These are phyloP conservation scores for Machaerirhynchus nigripectus DNA, from an alignment of 2,113 vertebrate genomes.

Conservation along the genomic window DNA sequence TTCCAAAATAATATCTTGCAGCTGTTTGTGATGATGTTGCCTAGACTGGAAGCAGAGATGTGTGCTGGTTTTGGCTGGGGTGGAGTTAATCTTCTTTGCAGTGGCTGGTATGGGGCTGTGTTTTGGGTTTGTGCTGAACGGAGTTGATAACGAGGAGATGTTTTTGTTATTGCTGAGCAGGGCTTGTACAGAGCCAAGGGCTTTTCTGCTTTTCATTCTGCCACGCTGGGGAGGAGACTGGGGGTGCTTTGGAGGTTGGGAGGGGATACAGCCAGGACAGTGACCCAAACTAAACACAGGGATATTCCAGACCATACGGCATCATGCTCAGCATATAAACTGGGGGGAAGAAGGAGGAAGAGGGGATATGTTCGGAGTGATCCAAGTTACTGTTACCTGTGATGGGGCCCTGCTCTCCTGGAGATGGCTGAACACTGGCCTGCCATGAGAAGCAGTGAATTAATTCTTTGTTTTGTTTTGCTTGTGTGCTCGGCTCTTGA, in stretches of 20 bases:
- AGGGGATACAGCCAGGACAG: neutral
- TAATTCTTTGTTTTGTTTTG: neutral
- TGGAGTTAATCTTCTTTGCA: neutral
- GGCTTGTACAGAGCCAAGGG: neutral
- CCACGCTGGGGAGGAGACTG: accelerated
- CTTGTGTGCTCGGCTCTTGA: neutral
- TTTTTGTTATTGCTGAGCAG: neutral
- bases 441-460: neutral
- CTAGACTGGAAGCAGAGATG: neutral
- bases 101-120: neutral
- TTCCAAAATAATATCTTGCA: neutral
- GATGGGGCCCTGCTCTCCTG: neutral
- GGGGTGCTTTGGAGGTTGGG: neutral
- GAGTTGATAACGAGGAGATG: neutral
- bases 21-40: neutral
- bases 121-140: neutral
- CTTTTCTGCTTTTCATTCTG: accelerated
- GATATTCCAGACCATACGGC: accelerated
- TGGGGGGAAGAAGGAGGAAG: neutral
- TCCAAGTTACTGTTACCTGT: accelerated
- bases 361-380: neutral
- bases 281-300: neutral
- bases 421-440: neutral
- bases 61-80: neutral
- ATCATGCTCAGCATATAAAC: neutral